Evolutionary conservation across 2,888 invertebrate genomes (phyloP), one percentile per base, ranked within the genome.

Genomic region (Leucophenga maculata): DNA sequence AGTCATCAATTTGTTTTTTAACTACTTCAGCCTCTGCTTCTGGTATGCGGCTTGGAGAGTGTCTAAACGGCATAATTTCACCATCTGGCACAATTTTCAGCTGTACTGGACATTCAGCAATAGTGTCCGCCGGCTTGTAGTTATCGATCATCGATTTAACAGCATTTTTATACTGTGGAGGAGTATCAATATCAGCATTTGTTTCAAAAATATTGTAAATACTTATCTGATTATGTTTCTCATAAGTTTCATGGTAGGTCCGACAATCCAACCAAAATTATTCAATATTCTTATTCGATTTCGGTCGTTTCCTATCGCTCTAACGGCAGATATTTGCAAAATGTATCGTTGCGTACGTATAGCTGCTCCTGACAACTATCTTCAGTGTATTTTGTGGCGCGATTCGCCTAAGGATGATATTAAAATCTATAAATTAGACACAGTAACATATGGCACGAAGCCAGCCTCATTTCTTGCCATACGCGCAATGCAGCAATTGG

Each of bases 361-460:
- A 11, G 8, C 4, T 8, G 4, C 39, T 11, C 39, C 39, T 39
- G 39, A 39, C 11, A 39, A 39, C 8, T 39, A 39, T 8, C 8
- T 39, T 39, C 39, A 39, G 8, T 39, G 39, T 8, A 39, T 39
- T 11, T 8, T 39, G 1, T 39, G 8, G 3, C 8, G 39, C 9
- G 39, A 39, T 11, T 1, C 39, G 8, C 8, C 39, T 39, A 8
- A 39, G 8, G 8, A 39, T 1, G 39, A 39, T 1, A 6, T 39
- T 1, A 8, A 65, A 13, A 32, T 64, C 13, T 72, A 39, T 39
- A 68, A 65, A 16, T 31, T 66, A 1, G 55, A 62, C 1, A 72
- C 69, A 6, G 66, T 72, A 11, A 69, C 69, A 0, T 73, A 70
- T 44, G 68, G 68, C 8, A 70, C 70, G 4, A 72, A 68, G n/a